Evolutionary conservation across 2,888 invertebrate genomes (phyloP), one percentile per base, ranked within the genome.

Genomic region (Mythimna albipuncta): DNA sequence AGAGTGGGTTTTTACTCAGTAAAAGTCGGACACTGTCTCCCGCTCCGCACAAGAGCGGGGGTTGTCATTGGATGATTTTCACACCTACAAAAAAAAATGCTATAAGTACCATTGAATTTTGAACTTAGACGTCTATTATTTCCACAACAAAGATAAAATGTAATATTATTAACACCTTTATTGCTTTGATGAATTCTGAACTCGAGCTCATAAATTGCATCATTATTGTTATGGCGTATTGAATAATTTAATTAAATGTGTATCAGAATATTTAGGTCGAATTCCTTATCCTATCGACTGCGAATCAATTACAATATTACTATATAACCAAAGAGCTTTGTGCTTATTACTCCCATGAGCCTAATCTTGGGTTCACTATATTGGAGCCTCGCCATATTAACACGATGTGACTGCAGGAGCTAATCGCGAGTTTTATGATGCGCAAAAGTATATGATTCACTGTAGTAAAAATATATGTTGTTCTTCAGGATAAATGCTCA

Each of bases 341-440:
- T 62, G 57, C n/a, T 82, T 38, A 81, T 81, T 84, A 72, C 81
- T 64, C 65, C 44, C 75, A 74, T 74, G 71, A 44, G 74, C 26
- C 64, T 82, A 78, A 81, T 76, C 69, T 77, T 72, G 54, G 55
- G 76, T 81, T 83, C 77, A 84, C 75, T 85, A 79, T 64, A 76
- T 84, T 84, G 19, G 47, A 47, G 47, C 19, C 47, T 47, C 16
- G 2, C 47, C 47, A 47, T 5, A 47, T 19, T 47, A 47, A 5
- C 13, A 44, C 13, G 4, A 3, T 13, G 13, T 5, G 32, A 32
- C 32, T 32, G 5, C 44, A 44, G 44, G 11, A 13, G 44, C 44
- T 44, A 38, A 38, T 38, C 38, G 38, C 38, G 7, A 38, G 1
- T 9, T 38, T 38, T 38, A 38, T 38, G 9, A 7, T 38, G 38